Base-by-base conservation (phyloP, 2,113 vertebrate species). In the Cynoglossus semilaevis region DNA sequence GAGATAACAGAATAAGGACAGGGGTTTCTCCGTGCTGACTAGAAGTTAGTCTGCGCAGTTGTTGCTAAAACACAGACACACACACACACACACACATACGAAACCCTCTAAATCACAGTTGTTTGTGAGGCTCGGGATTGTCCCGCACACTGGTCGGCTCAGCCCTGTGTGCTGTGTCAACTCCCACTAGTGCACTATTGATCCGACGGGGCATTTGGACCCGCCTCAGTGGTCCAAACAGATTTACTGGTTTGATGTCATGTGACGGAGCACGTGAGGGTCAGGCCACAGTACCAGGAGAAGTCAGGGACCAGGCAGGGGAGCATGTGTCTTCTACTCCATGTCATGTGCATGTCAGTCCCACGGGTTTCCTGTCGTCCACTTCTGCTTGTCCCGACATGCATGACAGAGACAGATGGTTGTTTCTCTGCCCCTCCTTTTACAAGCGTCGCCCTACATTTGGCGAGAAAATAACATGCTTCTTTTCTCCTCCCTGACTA, bases 301-400 rank as follows among this genome's bases (percentile, higher is more conserved):
- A 42, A 63, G 60, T 0, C 22, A 19, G 51, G 64, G 71, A 69
- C 54, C 56, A 55, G 58, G 62, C 70, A 61, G 70, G 67, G 77
- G 68, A 82, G 82, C 86, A 83, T 88, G 84, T 19, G 45, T 70
- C 70, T 77, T 64, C 80, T 75, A 53, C 57, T 75, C n/a, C 60
- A 9, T 84, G 74, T 81, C 70, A 63, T 76, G 69, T 87, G 90
- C 88, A 89, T 90, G 89, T 74, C 73, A 41, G 71, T 71, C 62
- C 58, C 45, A 51, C 50, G 56, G 43, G 55, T 70, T 67, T 38
- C 73, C 56, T 47, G 64, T 64, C 13, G 37, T 74, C 66, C 46
- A 42, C 1, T 65, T 74, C 49, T 84, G 74, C 85, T 75, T 76
- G 76, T 75, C 55, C 72, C 52, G 56, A 19, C 19, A 34, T 87